phyloP scores from a whole-genome alignment of 2,888 invertebrate genomes.

The Pristionchus entomophagus region DNA sequence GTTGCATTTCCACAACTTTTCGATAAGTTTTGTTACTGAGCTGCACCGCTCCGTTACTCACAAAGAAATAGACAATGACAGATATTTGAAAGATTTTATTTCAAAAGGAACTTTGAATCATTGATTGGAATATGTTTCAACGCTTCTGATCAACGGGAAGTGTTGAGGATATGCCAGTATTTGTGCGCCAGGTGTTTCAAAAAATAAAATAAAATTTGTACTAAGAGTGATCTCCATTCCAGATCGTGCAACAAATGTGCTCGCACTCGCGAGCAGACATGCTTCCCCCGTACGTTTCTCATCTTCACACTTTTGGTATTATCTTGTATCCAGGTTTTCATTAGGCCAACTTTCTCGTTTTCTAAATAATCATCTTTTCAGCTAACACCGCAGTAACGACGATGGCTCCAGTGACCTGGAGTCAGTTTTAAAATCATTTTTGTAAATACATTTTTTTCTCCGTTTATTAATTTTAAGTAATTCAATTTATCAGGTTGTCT shows the following conservation, averaged over 20 bases:
- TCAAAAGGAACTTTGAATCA: not conserved
- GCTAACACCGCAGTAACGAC: not conserved
- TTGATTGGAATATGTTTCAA: not conserved
- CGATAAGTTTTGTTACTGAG: not conserved
- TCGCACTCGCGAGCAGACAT: slow-evolving; percentile 3
- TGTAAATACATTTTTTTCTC: not conserved
- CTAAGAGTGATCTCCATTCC: too few species aligned
- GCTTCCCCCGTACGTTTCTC: slow-evolving; percentile 3
- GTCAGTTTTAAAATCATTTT: not conserved
- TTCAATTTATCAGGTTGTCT: too few species aligned
- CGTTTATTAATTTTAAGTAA: not conserved
- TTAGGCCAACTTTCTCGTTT: not conserved
- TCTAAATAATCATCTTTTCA: not conserved
- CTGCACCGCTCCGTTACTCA: too few species aligned
- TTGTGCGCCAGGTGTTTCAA: too few species aligned
- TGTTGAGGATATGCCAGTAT: too few species aligned
- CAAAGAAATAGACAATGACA: too few species aligned
- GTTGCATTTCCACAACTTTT: too few species aligned
- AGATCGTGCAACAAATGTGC: slow-evolving; percentile 30
- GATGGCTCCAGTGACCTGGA: not conserved
- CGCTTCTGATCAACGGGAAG: too few species aligned
- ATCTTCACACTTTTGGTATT: not conserved
- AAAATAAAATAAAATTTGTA: too few species aligned
- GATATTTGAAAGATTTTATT: not conserved
- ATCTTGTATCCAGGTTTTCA: not conserved